Base-by-base conservation (phyloP, 2,797 vertebrate species). In the Cottoperca gobio region DNA sequence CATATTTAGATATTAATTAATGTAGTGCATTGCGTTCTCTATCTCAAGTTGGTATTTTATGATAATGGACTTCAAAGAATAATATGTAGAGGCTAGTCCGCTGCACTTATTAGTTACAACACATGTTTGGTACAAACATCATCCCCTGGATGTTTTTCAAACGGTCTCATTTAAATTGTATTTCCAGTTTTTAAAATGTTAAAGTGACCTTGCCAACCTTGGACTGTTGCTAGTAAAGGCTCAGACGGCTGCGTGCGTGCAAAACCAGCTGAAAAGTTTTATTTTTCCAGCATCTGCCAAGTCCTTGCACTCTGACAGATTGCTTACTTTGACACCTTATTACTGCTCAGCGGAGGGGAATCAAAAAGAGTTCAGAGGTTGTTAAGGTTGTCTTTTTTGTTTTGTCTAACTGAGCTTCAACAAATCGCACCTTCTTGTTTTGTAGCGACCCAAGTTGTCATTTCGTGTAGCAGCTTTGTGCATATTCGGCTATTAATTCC, bases 271-370 rank as follows among this genome's bases (percentile, higher is more conserved):
- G 39, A 80, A 73, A 67, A 65, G 17, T 60, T 70, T 76, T 85
- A 79, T 65, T 79, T 61, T 54, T 72, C 26, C 50, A 61, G 58
- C 62, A 79, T 71, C 76, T 85, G 82, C 79, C 83, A 86, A 81
- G 60, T 82, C 70, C 61, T 76, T 85, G 81, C 52, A 78, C 57
- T 52, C 73, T 82, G 82, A 89, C 83, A 89, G 83, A 84, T 85
- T 89, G 86, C 83, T 86, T 78, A 74, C 76, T 87, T 79, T 85
- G 83, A 86, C 85, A 90, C 69, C 71, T 72, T 84, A 85, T 86
- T 84, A 84, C 66, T 72, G 77, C 71, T 84, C 66, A 53, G 48
- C 14, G 0, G 49, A 79, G 59, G 58, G 74, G 53, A 80, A 84
- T 86, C 63, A 76, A 70, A 73, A 80, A 64, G 52, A 82, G 68